These are phyloP conservation scores for Oreochromis spilurus DNA, from an alignment of 2,113 vertebrate species.

Conservation along the genomic window DNA sequence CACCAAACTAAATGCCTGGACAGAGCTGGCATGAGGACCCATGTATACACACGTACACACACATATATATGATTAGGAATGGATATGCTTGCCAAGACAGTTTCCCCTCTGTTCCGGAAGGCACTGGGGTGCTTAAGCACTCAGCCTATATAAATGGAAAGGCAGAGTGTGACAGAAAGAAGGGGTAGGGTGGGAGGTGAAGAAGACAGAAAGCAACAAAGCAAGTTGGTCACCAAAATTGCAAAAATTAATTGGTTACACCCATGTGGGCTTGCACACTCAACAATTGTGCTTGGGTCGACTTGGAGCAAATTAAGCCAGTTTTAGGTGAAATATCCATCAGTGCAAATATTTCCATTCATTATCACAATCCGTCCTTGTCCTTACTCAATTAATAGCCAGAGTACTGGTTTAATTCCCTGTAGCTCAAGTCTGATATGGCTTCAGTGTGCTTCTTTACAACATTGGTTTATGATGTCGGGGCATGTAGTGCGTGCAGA, in stretches of 20 bases:
- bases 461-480: not conserved
- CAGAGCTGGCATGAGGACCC: slow-evolving; percentile 37
- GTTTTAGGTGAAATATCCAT: not conserved
- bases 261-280: slow-evolving; percentile 36
- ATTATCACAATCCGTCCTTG: not conserved
- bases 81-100: slow-evolving; percentile 65
- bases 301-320: slow-evolving; percentile 2
- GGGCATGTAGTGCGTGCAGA: not conserved
- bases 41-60: not conserved
- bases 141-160: slow-evolving; percentile 53
- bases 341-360: not conserved
- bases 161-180: not conserved
- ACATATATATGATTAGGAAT: slow-evolving; percentile 51
- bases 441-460: not conserved
- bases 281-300: slow-evolving; percentile 27
- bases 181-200: slow-evolving; percentile 33
- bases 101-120: slow-evolving; percentile 62
- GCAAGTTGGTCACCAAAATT: slow-evolving; percentile 65
- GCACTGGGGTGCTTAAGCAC: slow-evolving; percentile 56
- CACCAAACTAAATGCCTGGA: slow-evolving; percentile 57
- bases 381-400: not conserved
- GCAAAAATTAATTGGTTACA: slow-evolving; percentile 65
- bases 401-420: not conserved
- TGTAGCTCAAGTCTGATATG: not conserved
- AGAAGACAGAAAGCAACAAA: slow-evolving; percentile 50